Conservation (phyloP, 2,113 vertebrate species). For the Hemicordylus capensis region DNA sequence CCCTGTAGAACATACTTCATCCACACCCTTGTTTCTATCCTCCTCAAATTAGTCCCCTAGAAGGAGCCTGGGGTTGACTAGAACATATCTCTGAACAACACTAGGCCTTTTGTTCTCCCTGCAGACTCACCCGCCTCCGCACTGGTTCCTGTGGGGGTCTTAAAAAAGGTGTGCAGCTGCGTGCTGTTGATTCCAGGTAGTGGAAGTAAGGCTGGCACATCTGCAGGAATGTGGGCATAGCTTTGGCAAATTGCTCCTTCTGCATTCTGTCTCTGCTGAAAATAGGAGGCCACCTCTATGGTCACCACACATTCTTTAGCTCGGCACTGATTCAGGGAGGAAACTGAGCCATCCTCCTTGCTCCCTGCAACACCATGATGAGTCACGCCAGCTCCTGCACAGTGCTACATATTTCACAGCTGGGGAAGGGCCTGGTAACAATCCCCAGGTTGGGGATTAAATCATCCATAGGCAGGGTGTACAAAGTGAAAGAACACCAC, state of each 20-base stretch:
- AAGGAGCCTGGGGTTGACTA: background rate
- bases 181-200: constrained; percentile 78
- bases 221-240: constrained; percentile 75
- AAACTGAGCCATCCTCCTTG: background rate
- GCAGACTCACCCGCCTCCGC: constrained; percentile 66
- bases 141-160: constrained; percentile 60
- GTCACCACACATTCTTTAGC: background rate
- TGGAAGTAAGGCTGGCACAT: constrained; percentile 82
- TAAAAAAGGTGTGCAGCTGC: constrained; percentile 49
- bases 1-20: background rate
- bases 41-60: background rate
- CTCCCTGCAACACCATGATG: no score
- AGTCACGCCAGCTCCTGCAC: background rate
- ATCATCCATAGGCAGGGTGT: background rate
- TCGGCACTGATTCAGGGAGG: background rate
- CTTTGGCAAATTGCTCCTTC: constrained; percentile 66
- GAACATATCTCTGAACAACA: background rate
- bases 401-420: background rate
- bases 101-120: background rate
- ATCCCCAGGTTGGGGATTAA: background rate
- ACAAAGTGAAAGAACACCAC: background rate
- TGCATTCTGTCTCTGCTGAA: constrained; percentile 67
- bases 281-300: constrained; percentile 1
- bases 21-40: background rate
- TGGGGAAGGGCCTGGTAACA: background rate